Percentiles rank a stretch among this genome's conserved stretches.
These are phyloP conservation scores for Cloeon dipterum DNA, from an alignment of 2,888 invertebrate genomes.

Conservation along the genomic window DNA sequence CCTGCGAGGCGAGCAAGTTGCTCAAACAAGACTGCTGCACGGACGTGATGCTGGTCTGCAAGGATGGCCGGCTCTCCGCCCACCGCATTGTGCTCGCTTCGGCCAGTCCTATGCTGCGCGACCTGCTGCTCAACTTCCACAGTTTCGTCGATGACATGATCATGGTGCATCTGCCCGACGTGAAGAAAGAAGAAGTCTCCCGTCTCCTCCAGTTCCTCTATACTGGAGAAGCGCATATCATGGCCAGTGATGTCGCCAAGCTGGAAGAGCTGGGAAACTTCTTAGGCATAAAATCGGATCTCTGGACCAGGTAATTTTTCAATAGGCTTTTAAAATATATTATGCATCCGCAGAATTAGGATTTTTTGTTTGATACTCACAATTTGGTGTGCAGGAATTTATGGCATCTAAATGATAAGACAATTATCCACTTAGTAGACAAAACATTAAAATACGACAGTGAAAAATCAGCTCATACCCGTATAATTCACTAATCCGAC, in stretches of 20 bases:
- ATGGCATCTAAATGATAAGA: no score
- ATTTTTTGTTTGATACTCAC: no score
- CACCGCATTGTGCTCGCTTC: slow-evolving; percentile 72
- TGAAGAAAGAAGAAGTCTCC: slow-evolving; percentile 54
- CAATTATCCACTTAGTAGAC: no score
- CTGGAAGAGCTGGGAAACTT: slow-evolving; percentile 4
- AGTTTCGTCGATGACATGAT: slow-evolving; percentile 32
- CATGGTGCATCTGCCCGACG: slow-evolving; percentile 57
- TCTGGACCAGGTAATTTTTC: slow-evolving; percentile 4
- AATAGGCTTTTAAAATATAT: no score
- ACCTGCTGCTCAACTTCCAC: slow-evolving; percentile 15
- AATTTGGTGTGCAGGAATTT: no score
- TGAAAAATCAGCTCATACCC: no score
- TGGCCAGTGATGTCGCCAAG: slow-evolving; percentile 2
- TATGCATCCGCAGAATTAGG: no score
- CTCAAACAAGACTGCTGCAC: slow-evolving; percentile 69
- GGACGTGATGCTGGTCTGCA: slow-evolving; percentile 66
- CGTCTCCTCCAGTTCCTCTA: slow-evolving; percentile 66
- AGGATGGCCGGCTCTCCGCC: slow-evolving; percentile 56
- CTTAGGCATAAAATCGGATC: slow-evolving; percentile 3
- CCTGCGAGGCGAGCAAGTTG: slow-evolving; percentile 73
- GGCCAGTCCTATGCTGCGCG: slow-evolving; percentile 65
- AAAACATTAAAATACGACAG: no score
- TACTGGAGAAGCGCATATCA: slow-evolving; percentile 54
- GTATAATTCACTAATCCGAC: no score